phyloP scores from a whole-genome alignment of 2,888 invertebrate species.

The Falcaria lacertinaria region DNA sequence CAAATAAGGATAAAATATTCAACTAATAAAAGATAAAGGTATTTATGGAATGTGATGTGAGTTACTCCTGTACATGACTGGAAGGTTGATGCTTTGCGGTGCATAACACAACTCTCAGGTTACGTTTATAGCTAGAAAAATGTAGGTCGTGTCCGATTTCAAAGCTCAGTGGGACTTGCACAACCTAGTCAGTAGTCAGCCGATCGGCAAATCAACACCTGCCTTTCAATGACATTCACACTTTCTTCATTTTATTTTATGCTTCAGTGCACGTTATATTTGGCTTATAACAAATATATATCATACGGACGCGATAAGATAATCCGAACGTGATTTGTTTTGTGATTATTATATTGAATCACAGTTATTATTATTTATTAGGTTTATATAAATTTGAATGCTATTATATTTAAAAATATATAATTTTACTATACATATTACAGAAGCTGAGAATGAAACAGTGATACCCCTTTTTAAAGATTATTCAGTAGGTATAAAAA shows the following conservation, averaged over 20 bases:
- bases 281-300: background rate
- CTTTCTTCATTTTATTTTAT: conserved; percentile 2
- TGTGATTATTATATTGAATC: background rate
- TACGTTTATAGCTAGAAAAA: conserved; percentile 63
- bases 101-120: conserved; percentile 52
- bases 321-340: conserved; percentile 18
- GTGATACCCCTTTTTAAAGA: too few species aligned
- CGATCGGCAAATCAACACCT: conserved; percentile 28
- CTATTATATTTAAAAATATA: too few species aligned
- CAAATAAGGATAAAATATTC: background rate
- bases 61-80: background rate
- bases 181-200: conserved; percentile 35
- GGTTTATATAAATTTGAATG: too few species aligned
- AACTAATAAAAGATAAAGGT: background rate
- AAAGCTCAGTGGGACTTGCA: conserved; percentile 58
- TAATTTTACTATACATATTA: too few species aligned
- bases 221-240: conserved; percentile 28
- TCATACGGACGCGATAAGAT: conserved; percentile 26
- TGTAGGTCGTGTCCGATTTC: conserved; percentile 66
- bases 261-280: background rate
- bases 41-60: background rate
- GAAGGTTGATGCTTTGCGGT: conserved; percentile 13
- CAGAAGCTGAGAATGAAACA: too few species aligned
- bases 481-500: too few species aligned
- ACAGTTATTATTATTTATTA: too few species aligned